Conservation (phyloP, 2,113 vertebrate species). For the Brachionichthys hirsutus region DNA sequence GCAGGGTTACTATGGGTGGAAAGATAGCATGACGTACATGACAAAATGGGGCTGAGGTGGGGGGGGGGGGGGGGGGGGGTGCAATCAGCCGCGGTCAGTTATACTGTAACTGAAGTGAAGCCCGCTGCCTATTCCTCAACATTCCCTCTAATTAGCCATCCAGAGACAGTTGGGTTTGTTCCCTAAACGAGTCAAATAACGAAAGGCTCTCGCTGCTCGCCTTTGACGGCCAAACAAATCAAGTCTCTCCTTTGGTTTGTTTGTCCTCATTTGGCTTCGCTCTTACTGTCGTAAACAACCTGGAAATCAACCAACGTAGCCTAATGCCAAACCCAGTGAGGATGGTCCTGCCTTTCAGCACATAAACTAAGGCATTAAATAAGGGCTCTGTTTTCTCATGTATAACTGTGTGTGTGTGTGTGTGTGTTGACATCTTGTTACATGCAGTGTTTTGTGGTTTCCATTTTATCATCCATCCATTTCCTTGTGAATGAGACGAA, state of each 20-base stretch:
- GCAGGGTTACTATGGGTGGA: constrained; percentile 46
- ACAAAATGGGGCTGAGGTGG: background rate
- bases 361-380: background rate
- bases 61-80: constrained; percentile 20
- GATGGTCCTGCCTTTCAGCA: constrained; percentile 28
- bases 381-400: background rate
- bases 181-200: constrained; percentile 59
- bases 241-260: constrained; percentile 54
- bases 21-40: constrained; percentile 30
- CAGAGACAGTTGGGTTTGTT: constrained; percentile 69
- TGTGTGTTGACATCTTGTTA: constrained; percentile 8
- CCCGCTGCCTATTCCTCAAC: constrained; percentile 46
- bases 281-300: constrained; percentile 51
- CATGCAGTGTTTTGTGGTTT: background rate
- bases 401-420: no score
- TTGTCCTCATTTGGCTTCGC: constrained; percentile 41
- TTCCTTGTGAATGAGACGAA: no score
- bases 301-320: constrained; percentile 34
- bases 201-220: constrained; percentile 55
- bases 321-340: constrained; percentile 1
- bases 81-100: constrained; percentile 36
- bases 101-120: constrained; percentile 43
- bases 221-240: constrained; percentile 62
- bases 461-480: no score
- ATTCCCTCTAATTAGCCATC: constrained; percentile 69